phyloP scores from a whole-genome alignment of 2,113 vertebrate genomes.

The Calonectris borealis region DNA sequence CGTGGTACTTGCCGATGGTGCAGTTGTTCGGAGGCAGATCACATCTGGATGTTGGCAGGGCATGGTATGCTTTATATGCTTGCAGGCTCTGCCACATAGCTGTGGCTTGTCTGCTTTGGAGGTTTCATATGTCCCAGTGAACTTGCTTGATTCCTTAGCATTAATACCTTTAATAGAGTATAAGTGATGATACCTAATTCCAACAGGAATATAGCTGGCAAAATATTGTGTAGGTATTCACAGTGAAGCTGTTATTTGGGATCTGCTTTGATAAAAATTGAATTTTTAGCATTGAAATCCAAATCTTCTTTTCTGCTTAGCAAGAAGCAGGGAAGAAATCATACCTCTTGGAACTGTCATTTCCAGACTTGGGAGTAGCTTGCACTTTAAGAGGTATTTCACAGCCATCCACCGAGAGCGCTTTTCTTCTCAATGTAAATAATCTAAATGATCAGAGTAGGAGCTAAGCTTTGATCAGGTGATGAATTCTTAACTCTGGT shows the following conservation, averaged over 20 bases:
- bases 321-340: neutral
- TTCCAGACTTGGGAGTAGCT: neutral
- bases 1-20: neutral
- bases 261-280: neutral
- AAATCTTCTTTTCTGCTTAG: neutral
- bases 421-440: neutral
- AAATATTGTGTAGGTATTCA: neutral
- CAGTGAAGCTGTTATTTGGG: neutral
- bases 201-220: neutral
- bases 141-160: neutral
- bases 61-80: neutral
- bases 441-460: neutral
- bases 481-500: neutral
- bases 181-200: neutral
- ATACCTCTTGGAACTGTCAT: neutral
- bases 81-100: neutral
- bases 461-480: neutral
- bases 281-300: neutral
- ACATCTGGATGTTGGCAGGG: neutral
- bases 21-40: neutral
- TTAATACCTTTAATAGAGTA: neutral
- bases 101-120: neutral
- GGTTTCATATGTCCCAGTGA: neutral
- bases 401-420: neutral
- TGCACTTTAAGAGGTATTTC: neutral